These are phyloP conservation scores for Microtus montanus DNA, from an alignment of 2,113 vertebrate genomes.

Conservation along the genomic window DNA sequence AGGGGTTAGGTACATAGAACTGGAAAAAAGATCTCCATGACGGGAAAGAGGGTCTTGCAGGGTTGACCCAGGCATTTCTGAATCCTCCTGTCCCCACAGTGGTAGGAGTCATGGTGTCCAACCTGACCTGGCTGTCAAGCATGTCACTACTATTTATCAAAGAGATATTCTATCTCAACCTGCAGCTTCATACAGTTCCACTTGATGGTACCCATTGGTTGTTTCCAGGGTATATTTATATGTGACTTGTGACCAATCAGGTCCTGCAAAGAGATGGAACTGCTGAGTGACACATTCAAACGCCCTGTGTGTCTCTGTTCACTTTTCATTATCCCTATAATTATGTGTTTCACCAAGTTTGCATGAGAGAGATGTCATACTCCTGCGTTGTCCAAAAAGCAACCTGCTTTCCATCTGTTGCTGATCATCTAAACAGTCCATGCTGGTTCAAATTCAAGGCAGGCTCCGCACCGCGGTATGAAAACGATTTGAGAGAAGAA, in stretches of 20 bases:
- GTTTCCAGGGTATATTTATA: fast-evolving
- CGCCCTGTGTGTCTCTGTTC: fast-evolving
- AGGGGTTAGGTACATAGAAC: neutral
- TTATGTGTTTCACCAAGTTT: neutral
- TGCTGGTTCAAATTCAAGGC: neutral
- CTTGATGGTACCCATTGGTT: fast-evolving
- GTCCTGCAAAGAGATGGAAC: fast-evolving
- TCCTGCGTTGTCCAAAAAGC: neutral
- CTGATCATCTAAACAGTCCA: neutral
- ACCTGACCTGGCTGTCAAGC: fast-evolving
- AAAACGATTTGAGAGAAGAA: neutral
- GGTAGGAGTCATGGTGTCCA: fast-evolving
- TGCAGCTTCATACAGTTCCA: fast-evolving
- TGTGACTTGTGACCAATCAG: fast-evolving
- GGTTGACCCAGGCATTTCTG: fast-evolving
- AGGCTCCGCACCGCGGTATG: neutral
- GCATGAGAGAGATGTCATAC: neutral
- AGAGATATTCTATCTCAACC: fast-evolving
- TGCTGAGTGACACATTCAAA: fast-evolving
- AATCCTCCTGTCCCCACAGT: fast-evolving
- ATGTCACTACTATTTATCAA: fast-evolving
- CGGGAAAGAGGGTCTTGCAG: fast-evolving
- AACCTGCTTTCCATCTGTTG: neutral
- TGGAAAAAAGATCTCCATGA: neutral
- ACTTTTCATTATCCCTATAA: neutral